These are phyloP conservation scores for Nysson spinosus DNA, from an alignment of 2,888 invertebrate genomes.

Conservation along the genomic window DNA sequence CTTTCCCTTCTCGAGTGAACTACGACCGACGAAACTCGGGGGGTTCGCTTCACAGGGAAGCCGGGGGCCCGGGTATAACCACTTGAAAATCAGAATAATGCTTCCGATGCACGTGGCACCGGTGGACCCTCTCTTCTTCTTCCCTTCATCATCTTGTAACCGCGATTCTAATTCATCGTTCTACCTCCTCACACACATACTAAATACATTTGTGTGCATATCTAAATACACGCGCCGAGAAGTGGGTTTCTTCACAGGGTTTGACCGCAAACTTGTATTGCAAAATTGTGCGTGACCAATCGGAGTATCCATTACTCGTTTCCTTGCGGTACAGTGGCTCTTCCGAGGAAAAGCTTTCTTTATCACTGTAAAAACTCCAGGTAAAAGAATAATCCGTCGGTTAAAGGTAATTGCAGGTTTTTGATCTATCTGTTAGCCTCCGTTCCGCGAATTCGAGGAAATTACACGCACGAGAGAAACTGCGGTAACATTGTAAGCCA, in stretches of 20 bases:
- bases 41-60: slow-evolving; percentile 14
- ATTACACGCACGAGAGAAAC: slow-evolving; percentile 27
- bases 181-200: slow-evolving; percentile 14
- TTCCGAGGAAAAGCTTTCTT: slow-evolving; percentile 26
- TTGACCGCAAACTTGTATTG: slow-evolving; percentile 18
- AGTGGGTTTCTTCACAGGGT: too few relatives aligned
- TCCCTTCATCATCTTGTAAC: slow-evolving; percentile 9
- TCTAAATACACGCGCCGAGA: not conserved
- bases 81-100: slow-evolving; percentile 70
- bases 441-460: slow-evolving; percentile 17
- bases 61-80: slow-evolving; percentile 28
- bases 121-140: slow-evolving; percentile 21
- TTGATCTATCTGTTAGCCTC: not conserved
- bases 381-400: slow-evolving; percentile 4
- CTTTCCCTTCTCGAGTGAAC: slow-evolving; percentile 15
- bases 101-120: slow-evolving; percentile 67
- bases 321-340: slow-evolving; percentile 10
- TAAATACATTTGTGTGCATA: not conserved
- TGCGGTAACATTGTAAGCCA: slow-evolving; percentile 15
- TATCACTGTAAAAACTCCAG: not conserved
- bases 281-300: slow-evolving; percentile 28
- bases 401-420: slow-evolving; percentile 3
- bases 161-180: slow-evolving; percentile 43
- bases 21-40: slow-evolving; percentile 11
- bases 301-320: slow-evolving; percentile 22